Evolutionary conservation across 2,888 invertebrate genomes (phyloP).

Genomic region (Microdon myrmicae): DNA sequence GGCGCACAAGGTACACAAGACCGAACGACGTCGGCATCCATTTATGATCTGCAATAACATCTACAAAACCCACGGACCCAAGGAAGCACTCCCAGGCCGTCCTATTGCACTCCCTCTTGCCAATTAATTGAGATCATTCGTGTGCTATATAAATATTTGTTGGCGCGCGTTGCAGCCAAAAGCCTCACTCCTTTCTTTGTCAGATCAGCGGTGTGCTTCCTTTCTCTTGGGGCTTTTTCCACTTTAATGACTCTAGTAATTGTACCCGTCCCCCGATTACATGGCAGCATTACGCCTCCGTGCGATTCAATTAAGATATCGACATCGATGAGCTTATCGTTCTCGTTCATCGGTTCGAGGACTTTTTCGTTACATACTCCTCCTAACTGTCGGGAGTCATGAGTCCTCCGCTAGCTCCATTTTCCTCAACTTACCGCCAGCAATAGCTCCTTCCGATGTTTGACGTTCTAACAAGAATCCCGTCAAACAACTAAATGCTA

Average conservation of each 20-base stretch:
- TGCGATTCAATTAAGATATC: slow-evolving; percentile 52
- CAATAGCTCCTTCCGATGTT: too few relatives aligned
- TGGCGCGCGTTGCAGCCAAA: slow-evolving; percentile 18
- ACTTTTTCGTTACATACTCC: slow-evolving; percentile 15
- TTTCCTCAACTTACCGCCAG: slow-evolving; percentile 10
- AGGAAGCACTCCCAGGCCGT: slow-evolving; percentile 25
- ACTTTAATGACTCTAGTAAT: slow-evolving; percentile 50
- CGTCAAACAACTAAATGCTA: too few relatives aligned
- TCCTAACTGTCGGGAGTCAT: slow-evolving; percentile 22
- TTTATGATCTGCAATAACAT: slow-evolving; percentile 28
- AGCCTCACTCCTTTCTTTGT: not conserved
- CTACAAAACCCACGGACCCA: slow-evolving; percentile 1
- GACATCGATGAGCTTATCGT: slow-evolving; percentile 46
- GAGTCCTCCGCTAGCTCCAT: too few relatives aligned
- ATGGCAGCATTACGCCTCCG: slow-evolving; percentile 51
- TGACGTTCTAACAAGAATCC: too few relatives aligned
- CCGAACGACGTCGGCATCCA: slow-evolving; percentile 15
- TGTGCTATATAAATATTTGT: slow-evolving; percentile 49
- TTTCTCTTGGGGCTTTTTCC: slow-evolving; percentile 26
- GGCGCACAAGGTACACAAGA: slow-evolving; percentile 1
- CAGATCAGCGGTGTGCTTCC: slow-evolving; percentile 10
- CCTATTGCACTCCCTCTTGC: slow-evolving; percentile 33
- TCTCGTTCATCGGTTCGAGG: slow-evolving; percentile 5
- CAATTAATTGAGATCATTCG: slow-evolving; percentile 51
- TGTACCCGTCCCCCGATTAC: slow-evolving; percentile 46